Base-by-base conservation (phyloP, 2,888 invertebrate species). In the Cactoblastis cactorum region DNA sequence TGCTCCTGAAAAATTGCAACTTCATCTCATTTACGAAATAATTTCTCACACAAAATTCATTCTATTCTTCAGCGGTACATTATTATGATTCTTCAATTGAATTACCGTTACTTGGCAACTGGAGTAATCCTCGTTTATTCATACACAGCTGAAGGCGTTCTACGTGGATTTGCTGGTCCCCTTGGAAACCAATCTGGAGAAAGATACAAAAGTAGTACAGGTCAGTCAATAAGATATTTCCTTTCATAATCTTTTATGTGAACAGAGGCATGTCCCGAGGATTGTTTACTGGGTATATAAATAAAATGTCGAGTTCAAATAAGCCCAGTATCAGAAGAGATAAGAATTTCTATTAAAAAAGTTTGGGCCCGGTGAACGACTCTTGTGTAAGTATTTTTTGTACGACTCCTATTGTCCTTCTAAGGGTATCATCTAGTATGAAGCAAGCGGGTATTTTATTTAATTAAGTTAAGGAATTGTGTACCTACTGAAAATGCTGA, bases 101-200 rank as follows among this genome's bases (percentile, higher is more conserved):
- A 49, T 41, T 41, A 49, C 18, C 14, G 35, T n/a, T 41, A 33
- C 41, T 33, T 33, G 22, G 14, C 49, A 19, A 49, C 39, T 14
- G 49, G 9, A 32, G 17, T 41, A 22, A 39, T 38, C 49, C n/a
- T 43, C 12, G 62, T 67, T 72, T 76, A 59, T 70, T 71, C 76
- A 64, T n/a, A 82, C 83, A 62, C 92, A 97, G 97, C 85, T 97
- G 65, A 97, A 97, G 90, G 97, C 97, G 22, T 97, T 97, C 83
- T 97, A 97, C 89, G 97, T 97, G 57, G 97, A 97, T 90, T 92
- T 97, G 59, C 91, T 97, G 69, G 96, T 97, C 62, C 97, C 97
- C 65, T 91, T 97, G 84, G 97, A 97, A 91, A 96, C 96, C 57
- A 97, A 97, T 90, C 91, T 97, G 75, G 97, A 97, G 83, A 97